Evolutionary conservation across 2,113 vertebrate species (phyloP), one percentile per base, ranked within the genome.

Genomic region (Cheilinus undulatus): DNA sequence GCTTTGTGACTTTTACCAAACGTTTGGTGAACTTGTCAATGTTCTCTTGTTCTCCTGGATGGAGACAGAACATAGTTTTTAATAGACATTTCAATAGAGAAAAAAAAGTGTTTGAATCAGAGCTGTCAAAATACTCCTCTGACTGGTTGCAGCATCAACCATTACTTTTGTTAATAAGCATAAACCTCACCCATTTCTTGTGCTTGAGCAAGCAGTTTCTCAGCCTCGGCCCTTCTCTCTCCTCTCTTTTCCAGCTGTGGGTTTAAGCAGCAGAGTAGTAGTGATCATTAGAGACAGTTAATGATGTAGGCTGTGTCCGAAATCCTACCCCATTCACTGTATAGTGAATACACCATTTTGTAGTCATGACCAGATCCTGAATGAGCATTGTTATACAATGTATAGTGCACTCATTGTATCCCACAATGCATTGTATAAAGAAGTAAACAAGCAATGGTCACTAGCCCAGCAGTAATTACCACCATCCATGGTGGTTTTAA

Each of bases 11-110:
- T 75, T 98, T 98, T 7, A 99, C 98, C 63, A 99, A 85, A 51
- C 97, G 95, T 86, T 97, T 99, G 23, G 92, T 93, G 87, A 97
- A 98, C 73, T 98, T 99, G 43, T 99, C 97, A 0, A 98, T 91
- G 49, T 95, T 95, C 58, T 93, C 94, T 80, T 96, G 96, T 4
- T 95, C 94, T 28, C 94, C 94, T 94, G 71, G 4, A 49, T 51
- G 11, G 8, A 64, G 28, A 62, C 4, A 17, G 36, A 40, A 15
- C 17, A 40, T n/a, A 32, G 3, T 7, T 26, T n/a, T n/a, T n/a
- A n/a, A 19, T 6, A 45, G 5, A 80, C 6, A 53, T 52, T 52
- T 63, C 14, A 59, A 38, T 10, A 24, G 2, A 34, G 32, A 34
- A 34, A n/a, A n/a, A n/a, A n/a, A n/a, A n/a, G n/a, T n/a, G n/a